Evolutionary conservation across 1,140 invertebrate species (phyloP).

Genomic region (Pseudomyrmex gracilis): DNA sequence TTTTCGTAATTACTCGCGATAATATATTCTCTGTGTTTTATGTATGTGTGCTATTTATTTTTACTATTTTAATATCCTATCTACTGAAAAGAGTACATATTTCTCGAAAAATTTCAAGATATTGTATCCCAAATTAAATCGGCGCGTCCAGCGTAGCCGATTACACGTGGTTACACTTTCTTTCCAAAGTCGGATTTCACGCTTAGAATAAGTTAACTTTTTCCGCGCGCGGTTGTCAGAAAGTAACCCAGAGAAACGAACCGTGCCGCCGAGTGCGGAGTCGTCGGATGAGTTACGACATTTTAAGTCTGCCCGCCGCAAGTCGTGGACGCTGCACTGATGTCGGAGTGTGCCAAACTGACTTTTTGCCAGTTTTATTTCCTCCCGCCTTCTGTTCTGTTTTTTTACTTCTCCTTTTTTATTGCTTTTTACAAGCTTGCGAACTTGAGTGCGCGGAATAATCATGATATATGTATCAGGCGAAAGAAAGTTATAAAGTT

Average conservation of each 20-base stretch:
- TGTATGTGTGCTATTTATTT: too few relatives aligned
- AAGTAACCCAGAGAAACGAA: constrained; percentile 56
- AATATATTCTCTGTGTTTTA: too few relatives aligned
- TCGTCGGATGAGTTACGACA: constrained; percentile 68
- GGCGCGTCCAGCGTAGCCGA: constrained; percentile 37
- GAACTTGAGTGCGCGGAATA: not conserved
- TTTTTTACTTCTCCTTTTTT: constrained; percentile 11
- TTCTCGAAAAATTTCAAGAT: not conserved
- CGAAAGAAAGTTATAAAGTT: not conserved
- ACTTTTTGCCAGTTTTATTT: constrained; percentile 56
- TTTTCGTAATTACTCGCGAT: not conserved
- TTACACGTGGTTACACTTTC: constrained; percentile 66
- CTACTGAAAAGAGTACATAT: too few relatives aligned
- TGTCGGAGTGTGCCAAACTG: constrained; percentile 65
- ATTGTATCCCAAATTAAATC: constrained; percentile 38
- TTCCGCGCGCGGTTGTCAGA: constrained; percentile 66
- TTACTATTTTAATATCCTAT: too few relatives aligned
- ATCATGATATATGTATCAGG: not conserved
- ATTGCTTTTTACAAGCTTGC: not conserved
- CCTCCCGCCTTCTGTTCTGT: not conserved
- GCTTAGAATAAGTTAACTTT: constrained; percentile 74
- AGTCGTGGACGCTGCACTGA: constrained; percentile 30
- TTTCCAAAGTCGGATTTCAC: constrained; percentile 62
- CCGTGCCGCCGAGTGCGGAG: constrained; percentile 19
- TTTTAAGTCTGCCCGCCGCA: constrained; percentile 48